Evolutionary conservation across 2,797 vertebrate genomes (phyloP).

Genomic region (Octomys mimax): DNA sequence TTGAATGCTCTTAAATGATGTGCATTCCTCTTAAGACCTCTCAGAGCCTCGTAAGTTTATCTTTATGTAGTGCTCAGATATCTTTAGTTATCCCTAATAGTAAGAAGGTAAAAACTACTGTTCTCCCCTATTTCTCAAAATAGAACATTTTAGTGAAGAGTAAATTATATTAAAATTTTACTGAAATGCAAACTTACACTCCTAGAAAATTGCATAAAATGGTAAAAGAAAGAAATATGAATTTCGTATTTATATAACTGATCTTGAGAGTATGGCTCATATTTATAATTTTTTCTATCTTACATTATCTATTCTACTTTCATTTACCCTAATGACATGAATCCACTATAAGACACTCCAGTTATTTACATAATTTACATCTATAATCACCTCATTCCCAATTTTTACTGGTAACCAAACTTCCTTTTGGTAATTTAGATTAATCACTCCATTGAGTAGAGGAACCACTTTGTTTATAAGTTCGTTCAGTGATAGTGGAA

Average conservation of each 20-base stretch:
- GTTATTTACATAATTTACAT: background rate
- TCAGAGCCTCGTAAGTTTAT: background rate
- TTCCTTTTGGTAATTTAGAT: background rate
- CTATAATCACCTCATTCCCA: background rate
- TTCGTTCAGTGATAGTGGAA: background rate
- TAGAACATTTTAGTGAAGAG: background rate
- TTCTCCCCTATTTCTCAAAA: background rate
- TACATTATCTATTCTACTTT: background rate
- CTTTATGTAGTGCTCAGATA: background rate
- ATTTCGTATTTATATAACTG: background rate
- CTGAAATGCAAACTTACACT: background rate
- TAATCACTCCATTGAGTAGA: background rate
- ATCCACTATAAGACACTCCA: background rate
- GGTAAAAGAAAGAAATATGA: background rate
- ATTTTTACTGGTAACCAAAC: background rate
- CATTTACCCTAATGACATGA: background rate
- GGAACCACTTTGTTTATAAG: background rate
- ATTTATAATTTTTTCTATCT: conserved; percentile 28
- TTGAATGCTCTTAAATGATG: background rate
- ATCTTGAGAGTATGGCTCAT: background rate
- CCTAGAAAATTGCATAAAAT: conserved; percentile 26
- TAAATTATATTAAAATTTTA: background rate
- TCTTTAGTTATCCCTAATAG: background rate
- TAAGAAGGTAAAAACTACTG: background rate
- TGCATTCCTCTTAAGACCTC: background rate